A percentile compares a stretch with the other conserved stretches of the same genome.
phyloP scores from a whole-genome alignment of 2,888 invertebrate genomes.

The Sinopyrophorus schimmeli region DNA sequence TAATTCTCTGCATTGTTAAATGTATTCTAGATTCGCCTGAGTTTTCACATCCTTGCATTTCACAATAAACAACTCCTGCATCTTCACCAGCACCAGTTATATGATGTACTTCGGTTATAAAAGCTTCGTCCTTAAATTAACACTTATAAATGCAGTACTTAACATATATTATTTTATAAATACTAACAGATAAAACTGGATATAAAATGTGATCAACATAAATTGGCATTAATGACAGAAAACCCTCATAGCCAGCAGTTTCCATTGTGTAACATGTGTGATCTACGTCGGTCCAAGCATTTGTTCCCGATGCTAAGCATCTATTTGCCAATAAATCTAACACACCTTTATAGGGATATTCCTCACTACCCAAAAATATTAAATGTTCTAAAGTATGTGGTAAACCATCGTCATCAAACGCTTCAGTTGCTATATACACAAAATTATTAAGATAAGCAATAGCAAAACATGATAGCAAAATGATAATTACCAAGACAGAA shows the following conservation, averaged over 20 bases:
- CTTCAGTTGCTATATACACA: conserved; percentile 75
- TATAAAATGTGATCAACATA: conserved; percentile 89
- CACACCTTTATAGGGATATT: conserved; percentile 88
- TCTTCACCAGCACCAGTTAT: conserved; percentile 85
- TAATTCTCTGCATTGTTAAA: conserved; percentile 65
- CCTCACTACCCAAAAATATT: conserved; percentile 86
- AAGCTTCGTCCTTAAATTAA: conserved; percentile 70
- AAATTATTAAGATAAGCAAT: background rate
- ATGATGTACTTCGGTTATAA: conserved; percentile 89
- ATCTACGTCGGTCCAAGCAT: conserved; percentile 87
- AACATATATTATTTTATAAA: background rate
- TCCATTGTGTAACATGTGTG: conserved; percentile 89
- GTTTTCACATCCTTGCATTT: conserved; percentile 89
- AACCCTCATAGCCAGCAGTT: conserved; percentile 86
- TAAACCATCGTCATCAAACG: conserved; percentile 88
- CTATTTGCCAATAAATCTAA: conserved; percentile 87
- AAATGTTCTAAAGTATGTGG: conserved; percentile 93
- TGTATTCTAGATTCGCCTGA: conserved; percentile 74
- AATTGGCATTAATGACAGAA: conserved; percentile 84
- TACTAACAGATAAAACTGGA: conserved; percentile 72
- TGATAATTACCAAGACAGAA: conserved; percentile 75
- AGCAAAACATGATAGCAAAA: background rate
- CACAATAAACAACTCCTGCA: conserved; percentile 94
- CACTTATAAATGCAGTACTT: background rate
- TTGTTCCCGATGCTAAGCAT: conserved; percentile 88